Evolutionary conservation across 2,797 vertebrate species (phyloP), one percentile per base, ranked within the genome.

Genomic region (Chaetophractus vellerosus): DNA sequence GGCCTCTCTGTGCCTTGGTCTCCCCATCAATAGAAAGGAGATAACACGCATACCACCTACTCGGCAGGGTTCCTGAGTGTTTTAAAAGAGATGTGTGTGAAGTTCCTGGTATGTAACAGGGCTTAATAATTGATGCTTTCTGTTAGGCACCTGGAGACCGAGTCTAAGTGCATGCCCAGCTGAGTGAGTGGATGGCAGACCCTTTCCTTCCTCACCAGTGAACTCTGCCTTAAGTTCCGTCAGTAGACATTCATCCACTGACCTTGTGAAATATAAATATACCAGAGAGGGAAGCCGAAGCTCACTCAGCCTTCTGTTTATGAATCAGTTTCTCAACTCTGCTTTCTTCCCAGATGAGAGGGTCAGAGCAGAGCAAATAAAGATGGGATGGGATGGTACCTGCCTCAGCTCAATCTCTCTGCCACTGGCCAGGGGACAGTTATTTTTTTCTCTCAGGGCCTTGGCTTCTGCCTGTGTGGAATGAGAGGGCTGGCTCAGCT

Each of bases 1-100:
- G 69, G 59, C 15, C 26, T 80, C 55, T 68, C 16, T 24, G n/a
- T 88, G 71, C 57, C 64, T 88, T 57, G 26, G 31, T 96, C 95
- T 76, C 57, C 75, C 66, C n/a, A 48, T 41, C 5, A 87, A 55
- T 81, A 86, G 90, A 82, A 12, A 59, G 61, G 68, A 94, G 21
- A 24, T 23, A 45, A 74, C 21, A 6, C 26, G 12, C 69, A 5
- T 16, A 36, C 52, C 8, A 52, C 12, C 59, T n/a, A 33, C 26
- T 48, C 24, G 41, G 41, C 15, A n/a, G 64, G 2, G 80, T 28
- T 18, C 9, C 31, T 45, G 45, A 6, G 19, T 68, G n/a, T 59
- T 88, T 93, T 90, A 66, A 85, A 66, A 38, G 26, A 23, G 81
- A 50, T 31, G 7, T 31, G 1, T n/a, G 2, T 33, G 19, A 66